phyloP scores from a whole-genome alignment of 2,888 invertebrate genomes.

The Sceliomorpha sp. region DNA sequence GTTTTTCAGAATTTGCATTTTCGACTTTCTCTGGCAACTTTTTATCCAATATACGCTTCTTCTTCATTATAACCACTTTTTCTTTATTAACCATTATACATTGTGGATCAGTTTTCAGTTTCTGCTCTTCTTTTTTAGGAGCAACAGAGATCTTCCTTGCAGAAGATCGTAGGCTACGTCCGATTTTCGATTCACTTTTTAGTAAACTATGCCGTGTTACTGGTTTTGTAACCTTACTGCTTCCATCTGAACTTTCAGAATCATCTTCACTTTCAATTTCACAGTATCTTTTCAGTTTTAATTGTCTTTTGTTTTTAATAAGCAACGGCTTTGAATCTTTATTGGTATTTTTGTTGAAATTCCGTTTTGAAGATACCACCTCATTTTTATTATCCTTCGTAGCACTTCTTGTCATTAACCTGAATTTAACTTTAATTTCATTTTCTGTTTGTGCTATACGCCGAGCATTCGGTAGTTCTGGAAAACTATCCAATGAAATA shows the following conservation, averaged over 20 bases:
- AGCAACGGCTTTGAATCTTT: constrained; percentile 50
- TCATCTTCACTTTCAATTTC: constrained; percentile 74
- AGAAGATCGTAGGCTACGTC: constrained; percentile 68
- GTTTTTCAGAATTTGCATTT: constrained; percentile 3
- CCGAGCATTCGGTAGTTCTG: constrained; percentile 85
- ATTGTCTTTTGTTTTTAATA: constrained; percentile 63
- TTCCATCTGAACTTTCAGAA: constrained; percentile 69
- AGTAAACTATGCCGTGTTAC: constrained; percentile 65
- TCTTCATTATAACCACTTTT: constrained; percentile 21
- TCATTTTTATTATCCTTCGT: constrained; percentile 55
- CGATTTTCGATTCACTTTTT: constrained; percentile 60
- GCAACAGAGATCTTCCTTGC: constrained; percentile 58
- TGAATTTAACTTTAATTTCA: constrained; percentile 82
- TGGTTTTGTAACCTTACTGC: constrained; percentile 63
- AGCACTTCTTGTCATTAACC: constrained; percentile 71
- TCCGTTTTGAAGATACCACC: constrained; percentile 50
- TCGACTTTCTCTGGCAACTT: constrained; percentile 9
- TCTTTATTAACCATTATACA: constrained; percentile 23
- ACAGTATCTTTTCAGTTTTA: constrained; percentile 69
- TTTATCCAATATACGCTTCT: constrained; percentile 21
- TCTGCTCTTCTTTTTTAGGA: constrained; percentile 40
- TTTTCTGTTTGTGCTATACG: constrained; percentile 84
- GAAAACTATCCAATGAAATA: constrained; percentile 85
- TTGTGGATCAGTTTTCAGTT: constrained; percentile 22
- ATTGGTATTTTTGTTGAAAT: constrained; percentile 52